A percentile compares a stretch with the other conserved stretches of the same genome.
phyloP scores from a whole-genome alignment of 2,113 vertebrate species.

The Ptyas mucosa region DNA sequence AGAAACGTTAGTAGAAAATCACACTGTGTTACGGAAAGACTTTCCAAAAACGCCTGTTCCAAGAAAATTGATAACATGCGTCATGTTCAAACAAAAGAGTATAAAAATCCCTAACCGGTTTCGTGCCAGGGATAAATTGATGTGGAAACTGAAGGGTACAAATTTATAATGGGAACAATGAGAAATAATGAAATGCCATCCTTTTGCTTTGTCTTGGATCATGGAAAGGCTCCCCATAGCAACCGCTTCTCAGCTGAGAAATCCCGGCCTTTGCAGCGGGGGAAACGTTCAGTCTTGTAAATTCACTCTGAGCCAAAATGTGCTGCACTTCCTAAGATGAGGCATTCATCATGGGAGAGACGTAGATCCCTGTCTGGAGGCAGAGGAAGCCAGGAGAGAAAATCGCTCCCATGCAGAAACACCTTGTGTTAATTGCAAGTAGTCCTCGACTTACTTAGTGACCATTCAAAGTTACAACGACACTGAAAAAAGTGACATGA shows the following conservation, averaged over 20 bases:
- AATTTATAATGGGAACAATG: background rate
- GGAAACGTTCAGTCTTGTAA: background rate
- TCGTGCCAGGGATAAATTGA: background rate
- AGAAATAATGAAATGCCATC: background rate
- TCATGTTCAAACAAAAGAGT: background rate
- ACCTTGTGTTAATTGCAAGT: background rate
- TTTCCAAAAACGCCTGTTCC: background rate
- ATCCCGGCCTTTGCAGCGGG: too few relatives aligned
- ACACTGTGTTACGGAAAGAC: background rate
- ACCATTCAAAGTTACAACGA: background rate
- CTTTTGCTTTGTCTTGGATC: background rate
- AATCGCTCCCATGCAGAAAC: background rate
- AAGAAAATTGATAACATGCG: background rate
- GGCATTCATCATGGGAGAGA: background rate
- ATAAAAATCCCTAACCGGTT: background rate
- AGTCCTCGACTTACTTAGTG: background rate
- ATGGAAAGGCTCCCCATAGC: background rate
- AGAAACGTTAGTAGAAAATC: background rate
- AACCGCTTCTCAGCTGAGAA: background rate
- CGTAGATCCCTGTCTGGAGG: background rate
- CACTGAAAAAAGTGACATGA: background rate
- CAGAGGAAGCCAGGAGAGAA: background rate
- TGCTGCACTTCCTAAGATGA: too few relatives aligned
- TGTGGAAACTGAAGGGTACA: background rate
- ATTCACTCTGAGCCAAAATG: background rate